Evolutionary conservation across 1,140 invertebrate species (phyloP).

Genomic region (Dolichoris vasculosae): DNA sequence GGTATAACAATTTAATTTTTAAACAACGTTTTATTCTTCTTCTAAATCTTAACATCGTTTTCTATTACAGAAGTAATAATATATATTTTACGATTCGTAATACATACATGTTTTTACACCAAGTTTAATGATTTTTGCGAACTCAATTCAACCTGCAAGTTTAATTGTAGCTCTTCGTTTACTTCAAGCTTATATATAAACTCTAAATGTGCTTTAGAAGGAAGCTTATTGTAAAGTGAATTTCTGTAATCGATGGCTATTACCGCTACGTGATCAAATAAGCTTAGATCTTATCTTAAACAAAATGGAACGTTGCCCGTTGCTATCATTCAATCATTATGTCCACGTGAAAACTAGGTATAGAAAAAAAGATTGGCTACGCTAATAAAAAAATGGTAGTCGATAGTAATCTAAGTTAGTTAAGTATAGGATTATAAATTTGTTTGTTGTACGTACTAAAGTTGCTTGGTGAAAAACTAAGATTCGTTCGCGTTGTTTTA

Average conservation of each 20-base stretch:
- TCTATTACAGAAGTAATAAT: too few species aligned
- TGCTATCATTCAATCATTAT: neutral
- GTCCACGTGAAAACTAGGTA: neutral
- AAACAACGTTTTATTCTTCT: too few species aligned
- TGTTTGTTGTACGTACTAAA: too few species aligned
- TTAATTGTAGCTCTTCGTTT: neutral
- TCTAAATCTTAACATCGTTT: too few species aligned
- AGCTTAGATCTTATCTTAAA: neutral
- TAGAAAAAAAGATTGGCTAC: neutral
- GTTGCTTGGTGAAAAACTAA: too few species aligned
- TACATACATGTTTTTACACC: too few species aligned
- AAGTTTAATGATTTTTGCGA: too few species aligned
- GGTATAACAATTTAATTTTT: too few species aligned
- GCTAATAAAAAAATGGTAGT: neutral
- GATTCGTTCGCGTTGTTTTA: too few species aligned
- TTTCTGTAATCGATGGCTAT: slow-evolving; percentile 1
- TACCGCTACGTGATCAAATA: slow-evolving; percentile 13
- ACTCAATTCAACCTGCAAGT: neutral
- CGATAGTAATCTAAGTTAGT: neutral
- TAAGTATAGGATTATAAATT: too few species aligned
- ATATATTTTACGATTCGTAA: too few species aligned
- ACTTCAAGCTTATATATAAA: neutral
- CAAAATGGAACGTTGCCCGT: neutral
- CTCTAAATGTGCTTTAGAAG: neutral
- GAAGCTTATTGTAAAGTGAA: slow-evolving; percentile 6